A percentile compares a stretch with the other conserved stretches of the same genome.
Evolutionary conservation across 2,113 vertebrate species (phyloP).

Genomic region (Eira barbara): DNA sequence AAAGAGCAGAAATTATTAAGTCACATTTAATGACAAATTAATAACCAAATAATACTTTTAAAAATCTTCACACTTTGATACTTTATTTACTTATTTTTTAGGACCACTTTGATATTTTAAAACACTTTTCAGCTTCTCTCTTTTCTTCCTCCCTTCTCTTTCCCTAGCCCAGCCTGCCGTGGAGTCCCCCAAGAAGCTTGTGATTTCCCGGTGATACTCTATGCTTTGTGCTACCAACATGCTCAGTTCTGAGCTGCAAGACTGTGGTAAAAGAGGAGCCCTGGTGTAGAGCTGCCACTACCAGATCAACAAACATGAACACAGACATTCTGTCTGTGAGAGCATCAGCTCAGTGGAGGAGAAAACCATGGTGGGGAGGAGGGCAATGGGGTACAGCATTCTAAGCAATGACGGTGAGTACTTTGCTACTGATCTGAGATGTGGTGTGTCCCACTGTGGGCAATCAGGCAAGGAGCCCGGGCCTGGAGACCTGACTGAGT

Average conservation of each 20-base stretch:
- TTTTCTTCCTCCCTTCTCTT: not conserved
- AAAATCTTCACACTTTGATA: not conserved
- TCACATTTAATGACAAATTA: not conserved
- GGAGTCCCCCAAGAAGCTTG: not conserved
- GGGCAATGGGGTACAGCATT: not conserved
- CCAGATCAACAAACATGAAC: not conserved
- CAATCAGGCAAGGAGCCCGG: not conserved
- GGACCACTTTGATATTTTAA: not conserved
- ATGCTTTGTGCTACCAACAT: not conserved
- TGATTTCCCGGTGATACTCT: not conserved
- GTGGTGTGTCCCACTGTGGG: not conserved
- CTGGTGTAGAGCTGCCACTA: not conserved
- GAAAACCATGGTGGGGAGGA: not conserved
- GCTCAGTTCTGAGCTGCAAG: not conserved
- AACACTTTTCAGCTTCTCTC: not conserved
- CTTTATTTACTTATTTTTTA: too few relatives aligned
- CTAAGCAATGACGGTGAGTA: not conserved
- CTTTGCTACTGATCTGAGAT: not conserved
- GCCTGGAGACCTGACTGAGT: not conserved
- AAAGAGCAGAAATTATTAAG: not conserved
- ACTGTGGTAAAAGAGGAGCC: not conserved
- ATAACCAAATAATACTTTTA: not conserved
- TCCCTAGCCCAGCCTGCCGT: not conserved
- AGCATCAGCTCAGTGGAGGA: not conserved
- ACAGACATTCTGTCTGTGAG: not conserved